Evolutionary conservation across 2,888 invertebrate genomes (phyloP).

Genomic region (Balanococcus diminutus): DNA sequence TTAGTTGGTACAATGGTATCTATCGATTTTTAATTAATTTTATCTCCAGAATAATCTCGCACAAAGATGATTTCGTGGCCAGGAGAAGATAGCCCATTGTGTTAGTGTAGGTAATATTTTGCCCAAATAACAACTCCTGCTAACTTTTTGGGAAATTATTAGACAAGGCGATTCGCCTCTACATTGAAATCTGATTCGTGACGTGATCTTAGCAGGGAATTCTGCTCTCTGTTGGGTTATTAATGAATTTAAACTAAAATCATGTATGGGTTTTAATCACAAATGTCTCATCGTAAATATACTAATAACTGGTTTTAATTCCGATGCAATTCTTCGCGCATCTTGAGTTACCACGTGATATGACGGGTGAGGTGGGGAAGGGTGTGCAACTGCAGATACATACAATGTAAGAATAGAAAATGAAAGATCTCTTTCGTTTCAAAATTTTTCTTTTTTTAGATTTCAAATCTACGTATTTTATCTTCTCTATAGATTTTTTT

Average conservation of each 20-base stretch:
- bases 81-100: neutral
- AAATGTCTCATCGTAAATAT: neutral
- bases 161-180: neutral
- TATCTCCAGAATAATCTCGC: neutral
- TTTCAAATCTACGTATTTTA: no score
- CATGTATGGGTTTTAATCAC: neutral
- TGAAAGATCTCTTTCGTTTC: no score
- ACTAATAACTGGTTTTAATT: neutral
- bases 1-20: neutral
- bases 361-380: neutral
- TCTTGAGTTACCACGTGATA: neutral
- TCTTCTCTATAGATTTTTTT: no score
- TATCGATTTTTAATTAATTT: slow-evolving; percentile 16
- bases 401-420: neutral
- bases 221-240: neutral
- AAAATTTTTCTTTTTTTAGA: no score
- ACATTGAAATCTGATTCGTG: neutral
- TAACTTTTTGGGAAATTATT: neutral
- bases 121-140: slow-evolving; percentile 6
- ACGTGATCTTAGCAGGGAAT: neutral
- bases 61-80: neutral
- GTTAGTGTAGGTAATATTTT: neutral
- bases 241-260: neutral
- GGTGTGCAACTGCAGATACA: neutral
- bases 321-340: neutral